Evolutionary conservation across 2,888 invertebrate species (phyloP).

Genomic region (Drosophila kambysellisi): DNA sequence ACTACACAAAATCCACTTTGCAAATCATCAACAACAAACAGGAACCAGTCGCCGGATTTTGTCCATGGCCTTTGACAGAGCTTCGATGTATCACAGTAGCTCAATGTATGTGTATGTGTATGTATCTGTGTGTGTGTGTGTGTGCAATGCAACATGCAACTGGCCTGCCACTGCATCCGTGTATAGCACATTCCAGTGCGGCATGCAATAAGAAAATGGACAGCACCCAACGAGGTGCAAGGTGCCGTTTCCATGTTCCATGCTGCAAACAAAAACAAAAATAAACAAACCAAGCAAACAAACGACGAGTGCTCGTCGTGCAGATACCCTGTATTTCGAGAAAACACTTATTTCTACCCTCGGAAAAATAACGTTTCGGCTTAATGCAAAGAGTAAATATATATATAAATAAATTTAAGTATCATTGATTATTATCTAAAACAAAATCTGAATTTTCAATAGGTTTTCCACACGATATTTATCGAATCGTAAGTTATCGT

Average conservation of each 20-base stretch:
- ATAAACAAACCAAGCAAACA: not conserved
- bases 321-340: not conserved
- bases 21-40: constrained; percentile 72
- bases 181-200: constrained; percentile 43
- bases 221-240: constrained; percentile 41
- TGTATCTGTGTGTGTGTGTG: not conserved
- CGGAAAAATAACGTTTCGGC: not conserved
- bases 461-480: not conserved
- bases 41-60: constrained; percentile 52
- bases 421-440: not conserved
- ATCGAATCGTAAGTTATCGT: not conserved
- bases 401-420: not conserved
- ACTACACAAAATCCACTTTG: constrained; percentile 79
- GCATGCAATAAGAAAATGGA: constrained; percentile 47
- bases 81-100: constrained; percentile 15
- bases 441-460: not conserved
- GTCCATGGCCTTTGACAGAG: constrained; percentile 52
- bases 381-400: not conserved
- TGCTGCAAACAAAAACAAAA: constrained; percentile 15
- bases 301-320: not conserved
- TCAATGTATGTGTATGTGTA: not conserved
- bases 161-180: constrained; percentile 53
- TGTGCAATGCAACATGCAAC: constrained; percentile 66
- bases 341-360: not conserved
- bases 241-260: constrained; percentile 45